Percentiles rank a stretch among this genome's conserved stretches.
Evolutionary conservation across 2,888 invertebrate species (phyloP).

Genomic region (Agriopis marginaria): DNA sequence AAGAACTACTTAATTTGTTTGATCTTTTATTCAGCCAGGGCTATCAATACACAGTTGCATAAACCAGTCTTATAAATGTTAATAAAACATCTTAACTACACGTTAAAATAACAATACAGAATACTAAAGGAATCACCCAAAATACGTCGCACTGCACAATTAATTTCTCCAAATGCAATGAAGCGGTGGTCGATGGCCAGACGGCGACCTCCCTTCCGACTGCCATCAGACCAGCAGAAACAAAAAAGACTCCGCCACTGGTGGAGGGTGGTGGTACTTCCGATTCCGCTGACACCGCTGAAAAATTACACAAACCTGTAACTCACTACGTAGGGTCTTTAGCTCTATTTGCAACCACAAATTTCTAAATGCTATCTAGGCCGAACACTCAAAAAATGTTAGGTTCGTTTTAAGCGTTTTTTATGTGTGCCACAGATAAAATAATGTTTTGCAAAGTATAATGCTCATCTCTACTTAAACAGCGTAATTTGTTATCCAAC

Average conservation of each 20-base stretch:
- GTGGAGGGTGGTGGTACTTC: constrained; percentile 62
- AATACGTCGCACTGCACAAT: constrained; percentile 50
- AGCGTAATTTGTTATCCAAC: neutral
- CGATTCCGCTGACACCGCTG: constrained; percentile 82
- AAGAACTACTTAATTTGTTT: neutral
- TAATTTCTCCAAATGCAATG: constrained; percentile 68
- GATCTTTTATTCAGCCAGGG: too few relatives aligned
- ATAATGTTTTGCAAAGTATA: neutral
- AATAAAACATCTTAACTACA: too few relatives aligned
- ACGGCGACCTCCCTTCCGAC: constrained; percentile 82
- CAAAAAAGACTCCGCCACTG: constrained; percentile 79
- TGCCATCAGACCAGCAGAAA: constrained; percentile 77
- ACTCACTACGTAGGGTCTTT: constrained; percentile 55
- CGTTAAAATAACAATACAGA: neutral
- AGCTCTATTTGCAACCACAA: too few relatives aligned
- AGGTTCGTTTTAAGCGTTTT: too few relatives aligned
- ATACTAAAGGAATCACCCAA: constrained; percentile 9
- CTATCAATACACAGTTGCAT: too few relatives aligned
- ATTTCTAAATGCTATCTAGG: too few relatives aligned
- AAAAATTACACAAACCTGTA: constrained; percentile 80
- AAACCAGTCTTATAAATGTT: too few relatives aligned
- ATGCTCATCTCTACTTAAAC: constrained; percentile 1
- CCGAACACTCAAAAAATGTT: too few relatives aligned
- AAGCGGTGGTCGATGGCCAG: constrained; percentile 78
- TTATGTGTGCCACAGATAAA: too few relatives aligned